These are phyloP conservation scores for Stichopus chloronotus DNA, from an alignment of 35 echinoderm and acorn worm species.

Conservation along the genomic window DNA sequence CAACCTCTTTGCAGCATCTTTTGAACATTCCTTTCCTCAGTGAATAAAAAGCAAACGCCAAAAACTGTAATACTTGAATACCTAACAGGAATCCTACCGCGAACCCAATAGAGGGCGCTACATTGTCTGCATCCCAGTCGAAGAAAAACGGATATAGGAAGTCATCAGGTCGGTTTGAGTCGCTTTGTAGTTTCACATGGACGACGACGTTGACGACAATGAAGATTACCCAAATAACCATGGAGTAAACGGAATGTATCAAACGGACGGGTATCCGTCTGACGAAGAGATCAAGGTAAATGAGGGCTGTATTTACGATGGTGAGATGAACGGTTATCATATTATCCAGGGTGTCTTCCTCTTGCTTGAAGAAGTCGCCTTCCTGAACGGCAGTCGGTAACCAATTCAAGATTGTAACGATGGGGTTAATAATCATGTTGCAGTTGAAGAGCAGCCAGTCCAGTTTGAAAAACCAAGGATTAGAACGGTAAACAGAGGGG, in stretches of 20 bases:
- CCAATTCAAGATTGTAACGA: neutral
- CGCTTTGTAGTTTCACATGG: neutral
- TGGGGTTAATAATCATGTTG: neutral
- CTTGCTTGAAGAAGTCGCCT: neutral
- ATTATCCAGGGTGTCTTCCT: neutral
- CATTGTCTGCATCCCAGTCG: constrained; percentile 26
- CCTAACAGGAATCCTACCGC: neutral
- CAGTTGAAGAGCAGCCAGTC: constrained; percentile 45
- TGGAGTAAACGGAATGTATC: constrained; percentile 30
- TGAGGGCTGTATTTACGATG: constrained; percentile 32
- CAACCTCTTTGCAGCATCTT: constrained; percentile 13
- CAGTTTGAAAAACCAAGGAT: constrained; percentile 33
- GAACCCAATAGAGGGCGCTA: neutral
- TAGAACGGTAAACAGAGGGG: neutral
- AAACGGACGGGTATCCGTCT: constrained; percentile 32
- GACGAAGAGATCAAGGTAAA: constrained; percentile 33
- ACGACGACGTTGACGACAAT: constrained; percentile 14
- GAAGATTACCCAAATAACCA: constrained; percentile 20
- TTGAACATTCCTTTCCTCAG: neutral
- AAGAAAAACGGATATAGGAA: constrained; percentile 11
- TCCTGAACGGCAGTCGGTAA: neutral
- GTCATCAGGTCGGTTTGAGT: neutral
- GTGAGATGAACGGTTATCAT: constrained; percentile 11
- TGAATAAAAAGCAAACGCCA: neutral
- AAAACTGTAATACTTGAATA: neutral